Percentiles rank a stretch among this genome's conserved stretches.
phyloP scores from a whole-genome alignment of 2,113 vertebrate genomes.

The human region GRCh38 chr6:47085001-47085500 shows the following conservation, averaged over 20 bases:
- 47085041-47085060: neutral
- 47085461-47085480: neutral
- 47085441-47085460: neutral
- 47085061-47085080: neutral
- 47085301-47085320: neutral
- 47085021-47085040: neutral
- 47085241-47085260: neutral
- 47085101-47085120: neutral
- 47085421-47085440: neutral
- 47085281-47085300: neutral
- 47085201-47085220: neutral
- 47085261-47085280: neutral
- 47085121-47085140: neutral
- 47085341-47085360: neutral
- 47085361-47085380: neutral
- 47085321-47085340: neutral
- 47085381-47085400: neutral
- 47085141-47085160: neutral
- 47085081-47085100: neutral
- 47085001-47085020: neutral
- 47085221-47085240: neutral
- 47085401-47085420: neutral
- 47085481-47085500: neutral
- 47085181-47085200: neutral
- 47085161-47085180: fast-evolving